Conservation (phyloP, 2,113 vertebrate genomes). For the Oreochromis niloticus region DNA sequence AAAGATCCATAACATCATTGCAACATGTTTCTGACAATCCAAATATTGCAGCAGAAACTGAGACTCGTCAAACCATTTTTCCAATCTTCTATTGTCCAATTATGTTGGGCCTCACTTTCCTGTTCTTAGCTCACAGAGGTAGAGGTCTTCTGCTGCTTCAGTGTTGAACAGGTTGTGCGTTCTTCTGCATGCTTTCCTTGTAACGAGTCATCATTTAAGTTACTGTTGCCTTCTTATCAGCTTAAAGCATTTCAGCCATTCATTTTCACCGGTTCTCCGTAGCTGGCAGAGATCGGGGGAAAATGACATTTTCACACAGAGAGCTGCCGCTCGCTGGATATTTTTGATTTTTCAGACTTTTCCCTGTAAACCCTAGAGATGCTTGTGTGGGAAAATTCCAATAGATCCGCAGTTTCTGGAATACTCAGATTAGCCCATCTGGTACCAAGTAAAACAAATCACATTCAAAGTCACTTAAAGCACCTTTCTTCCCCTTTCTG, state of each 20-base stretch:
- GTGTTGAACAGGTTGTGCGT: neutral
- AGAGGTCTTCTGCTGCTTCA: neutral
- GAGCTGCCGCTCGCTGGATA: neutral
- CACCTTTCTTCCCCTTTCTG: neutral
- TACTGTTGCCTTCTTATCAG: neutral
- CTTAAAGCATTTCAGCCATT: neutral
- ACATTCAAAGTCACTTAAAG: neutral
- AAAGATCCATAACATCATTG: neutral
- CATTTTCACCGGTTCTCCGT: neutral
- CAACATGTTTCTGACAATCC: neutral
- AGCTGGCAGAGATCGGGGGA: accelerated
- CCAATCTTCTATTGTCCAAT: neutral
- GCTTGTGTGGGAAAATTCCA: neutral
- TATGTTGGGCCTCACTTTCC: neutral
- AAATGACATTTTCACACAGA: neutral
- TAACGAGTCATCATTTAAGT: neutral
- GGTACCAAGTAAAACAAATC: neutral
- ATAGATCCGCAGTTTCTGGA: neutral
- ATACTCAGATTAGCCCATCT: neutral
- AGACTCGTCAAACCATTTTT: neutral
- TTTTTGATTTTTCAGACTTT: accelerated
- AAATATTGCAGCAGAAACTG: neutral
- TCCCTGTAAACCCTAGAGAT: neutral
- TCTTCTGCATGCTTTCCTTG: neutral
- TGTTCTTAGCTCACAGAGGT: accelerated